These are phyloP conservation scores for Omphaloscelis lunosa DNA, from an alignment of 2,888 invertebrate genomes.

Conservation along the genomic window DNA sequence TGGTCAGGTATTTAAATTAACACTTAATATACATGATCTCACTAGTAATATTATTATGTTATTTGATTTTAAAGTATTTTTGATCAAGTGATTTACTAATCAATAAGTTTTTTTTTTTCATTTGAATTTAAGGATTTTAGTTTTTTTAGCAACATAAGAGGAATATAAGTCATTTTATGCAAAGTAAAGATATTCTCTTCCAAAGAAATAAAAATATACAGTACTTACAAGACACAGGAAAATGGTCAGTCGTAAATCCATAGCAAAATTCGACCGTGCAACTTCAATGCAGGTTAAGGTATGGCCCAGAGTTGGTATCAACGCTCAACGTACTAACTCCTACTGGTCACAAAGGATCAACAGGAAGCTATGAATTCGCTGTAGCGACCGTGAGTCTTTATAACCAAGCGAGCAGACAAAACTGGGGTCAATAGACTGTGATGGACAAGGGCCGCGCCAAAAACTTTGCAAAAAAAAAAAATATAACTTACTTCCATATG, in stretches of 20 bases:
- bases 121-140: not conserved
- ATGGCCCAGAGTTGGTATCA: constrained; percentile 13
- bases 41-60: too few relatives aligned
- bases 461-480: constrained; percentile 27
- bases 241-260: constrained; percentile 77
- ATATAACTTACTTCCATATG: constrained; percentile 1
- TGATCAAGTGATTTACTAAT: not conserved
- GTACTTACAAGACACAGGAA: constrained; percentile 80
- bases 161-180: not conserved
- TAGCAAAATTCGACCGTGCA: constrained; percentile 55
- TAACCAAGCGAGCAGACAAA: constrained; percentile 74
- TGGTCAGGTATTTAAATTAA: not conserved
- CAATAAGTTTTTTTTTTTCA: not conserved
- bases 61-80: not conserved
- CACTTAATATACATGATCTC: too few relatives aligned
- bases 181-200: not conserved
- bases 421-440: constrained; percentile 70
- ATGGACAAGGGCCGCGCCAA: constrained; percentile 71
- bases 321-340: constrained; percentile 70
- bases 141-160: not conserved
- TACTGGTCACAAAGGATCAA: constrained; percentile 77
- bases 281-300: constrained; percentile 8
- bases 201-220: not conserved
- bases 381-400: constrained; percentile 75
- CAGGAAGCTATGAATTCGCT: constrained; percentile 71